Conservation (phyloP, 2,888 invertebrate genomes). For the Proisotoma minuta region DNA sequence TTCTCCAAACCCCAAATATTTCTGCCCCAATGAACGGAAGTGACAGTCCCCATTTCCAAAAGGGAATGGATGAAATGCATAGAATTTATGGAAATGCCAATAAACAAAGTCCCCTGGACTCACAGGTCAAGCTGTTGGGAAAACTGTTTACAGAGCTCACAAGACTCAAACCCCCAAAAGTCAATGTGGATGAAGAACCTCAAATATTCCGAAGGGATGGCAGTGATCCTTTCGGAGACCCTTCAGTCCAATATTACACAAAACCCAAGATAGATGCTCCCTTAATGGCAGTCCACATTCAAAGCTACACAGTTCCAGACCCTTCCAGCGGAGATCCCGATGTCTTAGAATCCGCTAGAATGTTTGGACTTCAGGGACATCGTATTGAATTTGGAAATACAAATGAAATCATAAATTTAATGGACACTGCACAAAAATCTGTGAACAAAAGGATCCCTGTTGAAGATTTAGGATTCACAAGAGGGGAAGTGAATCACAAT, state of each 20-base stretch:
- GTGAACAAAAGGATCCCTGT: slow-evolving; percentile 20
- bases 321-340: slow-evolving; percentile 3
- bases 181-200: slow-evolving; percentile 3
- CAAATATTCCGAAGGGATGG: too few relatives aligned
- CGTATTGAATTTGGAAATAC: slow-evolving; percentile 28
- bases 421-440: slow-evolving; percentile 26
- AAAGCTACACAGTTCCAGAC: slow-evolving; percentile 28
- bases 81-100: background rate
- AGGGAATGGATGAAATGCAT: slow-evolving; percentile 20
- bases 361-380: slow-evolving; percentile 16
- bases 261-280: slow-evolving; percentile 32
- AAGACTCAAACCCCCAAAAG: slow-evolving; percentile 22
- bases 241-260: background rate
- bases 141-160: slow-evolving; percentile 31
- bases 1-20: slow-evolving; percentile 27
- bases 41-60: slow-evolving; percentile 16
- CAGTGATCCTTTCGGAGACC: background rate
- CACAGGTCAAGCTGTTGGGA: slow-evolving; percentile 33
- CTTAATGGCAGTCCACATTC: slow-evolving; percentile 32
- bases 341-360: slow-evolving; percentile 6
- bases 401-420: slow-evolving; percentile 28
- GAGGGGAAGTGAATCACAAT: slow-evolving; percentile 29
- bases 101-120: slow-evolving; percentile 24
- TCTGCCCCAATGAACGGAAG: slow-evolving; percentile 30
- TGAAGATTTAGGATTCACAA: slow-evolving; percentile 27